A percentile compares a stretch with the other conserved stretches of the same genome.
These are phyloP conservation scores for Falco concolor DNA, from an alignment of 2,797 vertebrate species.

Conservation along the genomic window DNA sequence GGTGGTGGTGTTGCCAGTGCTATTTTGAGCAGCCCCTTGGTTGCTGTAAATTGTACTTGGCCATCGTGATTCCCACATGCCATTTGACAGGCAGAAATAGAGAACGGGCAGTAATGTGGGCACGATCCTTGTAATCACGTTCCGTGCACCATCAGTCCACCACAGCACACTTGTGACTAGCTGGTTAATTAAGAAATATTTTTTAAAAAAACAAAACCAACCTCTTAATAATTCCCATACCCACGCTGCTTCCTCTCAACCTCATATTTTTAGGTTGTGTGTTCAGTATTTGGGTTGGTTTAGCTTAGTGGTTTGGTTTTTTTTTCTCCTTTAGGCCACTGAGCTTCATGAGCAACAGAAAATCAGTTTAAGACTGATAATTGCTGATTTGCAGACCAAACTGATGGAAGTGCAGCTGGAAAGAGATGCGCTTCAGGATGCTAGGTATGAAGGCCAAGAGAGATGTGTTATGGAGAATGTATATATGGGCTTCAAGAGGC, in stretches of 20 bases:
- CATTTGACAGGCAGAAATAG: not conserved
- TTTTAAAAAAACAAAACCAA: not conserved
- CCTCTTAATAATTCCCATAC: not conserved
- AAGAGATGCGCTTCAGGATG: constrained; percentile 70
- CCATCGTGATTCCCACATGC: not conserved
- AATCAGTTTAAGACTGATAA: constrained; percentile 52
- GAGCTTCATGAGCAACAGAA: constrained; percentile 69
- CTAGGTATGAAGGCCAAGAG: constrained; percentile 68
- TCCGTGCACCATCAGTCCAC: not conserved
- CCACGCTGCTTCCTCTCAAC: not conserved
- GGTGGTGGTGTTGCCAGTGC: not conserved
- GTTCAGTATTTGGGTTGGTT: not conserved
- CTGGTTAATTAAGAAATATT: not conserved
- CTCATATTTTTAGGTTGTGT: not conserved
- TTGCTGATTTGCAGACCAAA: constrained; percentile 74
- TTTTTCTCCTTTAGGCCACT: constrained; percentile 56
- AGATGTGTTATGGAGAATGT: too few relatives aligned
- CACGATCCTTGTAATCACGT: rapidly evolving
- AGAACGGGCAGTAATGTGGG: not conserved
- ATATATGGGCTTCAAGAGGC: not conserved
- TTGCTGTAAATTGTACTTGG: not conserved
- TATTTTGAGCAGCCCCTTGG: not conserved
- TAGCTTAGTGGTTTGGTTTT: not conserved
- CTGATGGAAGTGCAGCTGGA: constrained; percentile 75
- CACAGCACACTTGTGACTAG: not conserved